phyloP scores from a whole-genome alignment of 2,113 vertebrate genomes.

The Redunca redunca region DNA sequence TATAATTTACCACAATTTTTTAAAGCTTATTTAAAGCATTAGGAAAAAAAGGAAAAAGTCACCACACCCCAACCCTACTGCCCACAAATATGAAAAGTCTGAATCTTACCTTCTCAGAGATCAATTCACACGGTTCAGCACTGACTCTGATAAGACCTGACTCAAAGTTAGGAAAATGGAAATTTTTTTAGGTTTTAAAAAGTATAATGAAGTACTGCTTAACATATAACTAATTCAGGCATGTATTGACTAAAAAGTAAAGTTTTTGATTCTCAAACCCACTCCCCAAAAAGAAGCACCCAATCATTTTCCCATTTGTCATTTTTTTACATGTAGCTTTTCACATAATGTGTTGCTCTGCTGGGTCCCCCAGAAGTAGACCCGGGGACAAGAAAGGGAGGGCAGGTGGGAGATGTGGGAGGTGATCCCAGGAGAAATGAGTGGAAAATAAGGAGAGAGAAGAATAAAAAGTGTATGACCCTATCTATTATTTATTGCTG shows the following conservation, averaged over 20 bases:
- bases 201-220: background rate
- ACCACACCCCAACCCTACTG: background rate
- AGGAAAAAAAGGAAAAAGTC: background rate
- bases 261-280: background rate
- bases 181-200: background rate
- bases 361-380: background rate
- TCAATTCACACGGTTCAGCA: background rate
- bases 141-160: background rate
- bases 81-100: rapidly evolving
- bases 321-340: background rate
- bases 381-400: no score
- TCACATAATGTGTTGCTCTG: background rate
- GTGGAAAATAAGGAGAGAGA: background rate
- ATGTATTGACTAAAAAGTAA: background rate
- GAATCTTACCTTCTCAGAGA: background rate
- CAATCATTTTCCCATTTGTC: background rate
- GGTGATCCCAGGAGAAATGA: background rate
- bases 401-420: background rate
- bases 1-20: background rate
- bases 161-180: background rate
- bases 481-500: background rate
- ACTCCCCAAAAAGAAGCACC: background rate
- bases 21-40: background rate
- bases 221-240: background rate
- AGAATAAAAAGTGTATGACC: rapidly evolving